A percentile compares a stretch with the other conserved stretches of the same genome.
These are phyloP conservation scores for Hyperopisus bebe DNA, from an alignment of 2,113 vertebrate genomes.

Conservation along the genomic window DNA sequence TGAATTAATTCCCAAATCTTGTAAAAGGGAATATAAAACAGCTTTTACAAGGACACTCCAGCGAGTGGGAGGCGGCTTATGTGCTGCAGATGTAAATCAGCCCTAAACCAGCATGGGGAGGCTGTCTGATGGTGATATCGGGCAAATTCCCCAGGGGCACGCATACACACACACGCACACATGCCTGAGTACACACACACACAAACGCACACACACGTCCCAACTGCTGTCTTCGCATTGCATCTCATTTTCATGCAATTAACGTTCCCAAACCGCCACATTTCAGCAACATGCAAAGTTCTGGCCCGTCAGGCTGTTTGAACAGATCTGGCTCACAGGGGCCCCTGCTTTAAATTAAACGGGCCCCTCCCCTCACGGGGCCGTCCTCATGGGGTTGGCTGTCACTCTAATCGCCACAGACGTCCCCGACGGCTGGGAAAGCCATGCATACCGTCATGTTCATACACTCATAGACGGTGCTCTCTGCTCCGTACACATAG, in stretches of 20 bases:
- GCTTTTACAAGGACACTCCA: slow-evolving; percentile 1
- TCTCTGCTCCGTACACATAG: neutral
- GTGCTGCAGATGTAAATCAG: neutral
- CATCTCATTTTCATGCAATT: neutral
- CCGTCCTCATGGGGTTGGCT: neutral
- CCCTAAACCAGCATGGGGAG: neutral
- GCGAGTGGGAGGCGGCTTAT: neutral
- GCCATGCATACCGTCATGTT: neutral
- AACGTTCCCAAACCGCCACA: neutral
- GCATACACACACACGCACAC: neutral
- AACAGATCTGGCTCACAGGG: neutral
- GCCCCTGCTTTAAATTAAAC: neutral
- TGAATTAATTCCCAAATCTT: slow-evolving; percentile 8
- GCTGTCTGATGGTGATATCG: neutral
- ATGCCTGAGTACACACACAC: neutral
- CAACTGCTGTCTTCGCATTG: neutral
- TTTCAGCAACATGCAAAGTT: neutral
- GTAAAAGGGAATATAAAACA: slow-evolving; percentile 4
- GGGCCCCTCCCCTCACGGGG: neutral
- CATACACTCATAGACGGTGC: neutral
- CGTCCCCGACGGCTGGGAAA: neutral
- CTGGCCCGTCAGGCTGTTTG: neutral
- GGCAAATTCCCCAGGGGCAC: neutral
- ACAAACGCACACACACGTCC: neutral
- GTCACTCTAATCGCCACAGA: neutral